Percentiles rank a stretch among this genome's conserved stretches.
Evolutionary conservation across 1,140 invertebrate genomes (phyloP).

Genomic region (Alviniconcha marisindica): DNA sequence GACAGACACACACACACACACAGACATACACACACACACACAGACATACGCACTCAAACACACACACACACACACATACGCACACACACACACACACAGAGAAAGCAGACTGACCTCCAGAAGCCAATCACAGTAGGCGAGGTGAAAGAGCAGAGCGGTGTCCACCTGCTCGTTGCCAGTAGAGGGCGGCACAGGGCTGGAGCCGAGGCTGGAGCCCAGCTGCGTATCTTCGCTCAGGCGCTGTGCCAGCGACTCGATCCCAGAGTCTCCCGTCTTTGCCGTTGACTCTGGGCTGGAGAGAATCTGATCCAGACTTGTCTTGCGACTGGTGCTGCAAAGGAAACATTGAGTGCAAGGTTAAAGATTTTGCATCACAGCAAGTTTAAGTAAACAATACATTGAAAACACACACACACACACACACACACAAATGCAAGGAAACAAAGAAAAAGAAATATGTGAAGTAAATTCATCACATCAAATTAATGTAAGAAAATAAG

Average conservation of each 20-base stretch:
- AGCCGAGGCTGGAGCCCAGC: slow-evolving; percentile 67
- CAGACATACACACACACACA: not conserved
- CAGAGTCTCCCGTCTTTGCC: slow-evolving; percentile 76
- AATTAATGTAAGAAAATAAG: no score
- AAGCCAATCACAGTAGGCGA: slow-evolving; percentile 76
- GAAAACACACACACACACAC: no score
- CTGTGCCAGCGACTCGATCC: slow-evolving; percentile 74
- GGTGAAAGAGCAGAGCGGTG: slow-evolving; percentile 75
- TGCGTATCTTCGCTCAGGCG: slow-evolving; percentile 67
- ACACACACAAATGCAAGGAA: no score
- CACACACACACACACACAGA: not conserved
- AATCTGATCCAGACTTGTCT: slow-evolving; percentile 64
- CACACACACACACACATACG: not conserved
- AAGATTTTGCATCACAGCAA: no score
- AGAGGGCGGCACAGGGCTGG: slow-evolving; percentile 69
- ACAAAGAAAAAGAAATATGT: no score
- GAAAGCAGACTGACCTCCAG: slow-evolving; percentile 71
- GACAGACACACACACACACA: not conserved
- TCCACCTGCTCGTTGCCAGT: slow-evolving; percentile 77
- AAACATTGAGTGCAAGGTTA: no score
- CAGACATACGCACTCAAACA: not conserved
- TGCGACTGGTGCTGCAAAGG: slow-evolving; percentile 48
- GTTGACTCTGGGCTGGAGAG: slow-evolving; percentile 73
- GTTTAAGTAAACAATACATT: no score
- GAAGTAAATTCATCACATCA: no score